These are phyloP conservation scores for Mesembrinibis cayennensis DNA, from an alignment of 2,113 vertebrate species.

Conservation along the genomic window DNA sequence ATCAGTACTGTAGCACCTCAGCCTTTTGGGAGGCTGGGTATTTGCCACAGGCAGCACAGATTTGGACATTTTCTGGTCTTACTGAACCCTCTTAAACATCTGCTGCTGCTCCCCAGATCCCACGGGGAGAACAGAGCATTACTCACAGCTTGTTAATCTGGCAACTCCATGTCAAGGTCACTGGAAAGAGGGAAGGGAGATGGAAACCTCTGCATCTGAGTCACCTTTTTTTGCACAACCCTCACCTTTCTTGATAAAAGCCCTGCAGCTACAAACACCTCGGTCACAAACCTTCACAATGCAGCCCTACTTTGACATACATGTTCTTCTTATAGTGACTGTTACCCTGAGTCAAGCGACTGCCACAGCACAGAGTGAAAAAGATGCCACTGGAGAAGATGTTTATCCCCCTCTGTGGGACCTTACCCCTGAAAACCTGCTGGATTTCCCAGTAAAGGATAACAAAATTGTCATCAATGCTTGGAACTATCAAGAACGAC, in stretches of 20 bases:
- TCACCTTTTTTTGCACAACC: background rate
- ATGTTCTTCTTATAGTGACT: background rate
- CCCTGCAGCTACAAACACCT: background rate
- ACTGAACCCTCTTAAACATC: background rate
- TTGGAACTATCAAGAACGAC: conserved; percentile 79
- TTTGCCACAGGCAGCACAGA: fast-evolving
- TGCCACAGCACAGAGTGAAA: fast-evolving
- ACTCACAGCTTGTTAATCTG: background rate
- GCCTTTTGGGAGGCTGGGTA: background rate
- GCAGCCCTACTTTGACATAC: background rate
- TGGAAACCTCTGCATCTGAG: background rate
- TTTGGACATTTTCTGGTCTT: background rate
- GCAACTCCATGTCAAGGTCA: background rate
- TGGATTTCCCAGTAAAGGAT: conserved; percentile 54
- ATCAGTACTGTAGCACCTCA: background rate
- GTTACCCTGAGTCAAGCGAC: background rate
- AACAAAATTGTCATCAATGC: conserved; percentile 69
- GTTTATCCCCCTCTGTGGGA: conserved; percentile 78
- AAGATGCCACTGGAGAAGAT: background rate
- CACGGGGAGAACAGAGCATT: background rate
- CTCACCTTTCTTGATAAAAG: conserved; percentile 45
- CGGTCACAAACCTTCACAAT: background rate
- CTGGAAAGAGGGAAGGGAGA: background rate
- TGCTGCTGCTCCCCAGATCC: background rate
- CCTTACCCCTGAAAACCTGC: conserved; percentile 45